These are phyloP conservation scores for Stomatorhinus ivindoensis DNA, from an alignment of 2,113 vertebrate species.

Conservation along the genomic window DNA sequence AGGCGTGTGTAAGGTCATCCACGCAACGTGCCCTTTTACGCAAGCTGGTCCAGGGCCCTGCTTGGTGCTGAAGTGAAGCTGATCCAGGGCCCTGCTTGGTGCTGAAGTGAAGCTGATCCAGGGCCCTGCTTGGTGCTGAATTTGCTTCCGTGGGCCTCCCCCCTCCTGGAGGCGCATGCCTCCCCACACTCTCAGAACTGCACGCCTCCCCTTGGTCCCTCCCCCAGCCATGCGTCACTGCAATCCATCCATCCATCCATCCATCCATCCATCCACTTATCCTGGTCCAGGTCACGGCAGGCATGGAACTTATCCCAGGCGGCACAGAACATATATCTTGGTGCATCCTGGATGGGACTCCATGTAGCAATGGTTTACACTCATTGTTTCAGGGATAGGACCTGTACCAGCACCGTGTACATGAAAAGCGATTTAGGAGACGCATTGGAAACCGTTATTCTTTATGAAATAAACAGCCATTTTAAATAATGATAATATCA, in stretches of 20 bases:
- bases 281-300: background rate
- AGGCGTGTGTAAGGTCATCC: background rate
- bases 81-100: background rate
- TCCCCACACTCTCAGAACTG: background rate
- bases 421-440: background rate
- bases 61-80: background rate
- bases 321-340: background rate
- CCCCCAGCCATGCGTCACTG: background rate
- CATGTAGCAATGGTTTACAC: background rate
- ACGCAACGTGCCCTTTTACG: background rate
- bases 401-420: background rate
- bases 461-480: background rate
- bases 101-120: background rate
- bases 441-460: too few species aligned
- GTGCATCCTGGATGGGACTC: background rate
- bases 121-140: background rate
- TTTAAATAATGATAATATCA: conserved; percentile 2
- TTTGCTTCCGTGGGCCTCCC: too few species aligned
- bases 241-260: background rate
- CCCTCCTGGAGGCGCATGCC: background rate
- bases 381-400: background rate
- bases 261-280: background rate
- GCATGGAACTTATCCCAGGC: background rate
- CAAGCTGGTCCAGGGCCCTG: background rate
- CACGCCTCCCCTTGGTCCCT: background rate